Evolutionary conservation across 2,888 invertebrate species (phyloP), one percentile per base, ranked within the genome.

Genomic region (Amphipyra tragopoginis): DNA sequence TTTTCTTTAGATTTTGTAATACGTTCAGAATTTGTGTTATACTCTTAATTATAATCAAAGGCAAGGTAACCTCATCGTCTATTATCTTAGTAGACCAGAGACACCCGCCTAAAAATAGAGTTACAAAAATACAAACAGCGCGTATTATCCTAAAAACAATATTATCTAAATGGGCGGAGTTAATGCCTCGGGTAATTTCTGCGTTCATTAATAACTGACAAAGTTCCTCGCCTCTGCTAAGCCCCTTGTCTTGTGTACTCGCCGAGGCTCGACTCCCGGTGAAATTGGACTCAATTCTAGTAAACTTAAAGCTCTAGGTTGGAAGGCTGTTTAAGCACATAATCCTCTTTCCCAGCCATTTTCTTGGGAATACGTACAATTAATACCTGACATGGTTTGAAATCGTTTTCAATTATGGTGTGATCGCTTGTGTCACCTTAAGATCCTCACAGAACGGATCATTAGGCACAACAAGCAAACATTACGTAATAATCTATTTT

Each of bases 191-290:
- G 74, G 82, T 85, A 88, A 89, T 88, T 84, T 87, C 86, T 84
- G 72, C 83, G 80, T 85, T 88, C 88, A 90, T 90, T 89, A 88
- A 89, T 89, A 89, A 80, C 86, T 85, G 88, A 89, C 88, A 88
- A 85, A 89, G 85, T 86, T 86, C 77, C 80, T 83, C 78, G 71
- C 80, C 75, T 77, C 65, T 75, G 61, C 81, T 86, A 81, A 88
- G 83, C 83, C 74, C 82, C 83, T 82, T 79, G 83, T 84, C 79
- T 80, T 78, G 65, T 64, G 67, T 74, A 61, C 66, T 61, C 64
- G 54, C 56, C 61, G 59, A 45, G 57, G 15, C 57, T 45, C 59
- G 60, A 59, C 63, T 65, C 52, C 51, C 55, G 47, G 45, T 65
- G 58, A 85, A 86, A 85, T 81, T 85, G 68, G 63, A 83, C 84